Evolutionary conservation across 2,113 vertebrate species (phyloP), one percentile per base, ranked within the genome.

Genomic region (Xerus inauris): DNA sequence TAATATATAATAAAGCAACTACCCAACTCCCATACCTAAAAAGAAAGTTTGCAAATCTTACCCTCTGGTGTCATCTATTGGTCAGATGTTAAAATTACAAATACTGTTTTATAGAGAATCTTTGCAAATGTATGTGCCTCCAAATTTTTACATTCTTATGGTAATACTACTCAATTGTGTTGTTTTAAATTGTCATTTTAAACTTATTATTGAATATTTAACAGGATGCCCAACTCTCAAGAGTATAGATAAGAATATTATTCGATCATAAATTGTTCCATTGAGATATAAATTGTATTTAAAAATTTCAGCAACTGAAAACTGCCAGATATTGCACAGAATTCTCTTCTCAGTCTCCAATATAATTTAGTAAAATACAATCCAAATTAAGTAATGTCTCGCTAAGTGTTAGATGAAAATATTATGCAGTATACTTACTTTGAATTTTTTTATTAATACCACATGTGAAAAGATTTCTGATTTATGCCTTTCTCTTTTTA

Each of bases 31-130:
- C 54, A 67, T 57, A 4, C 13, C 59, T 51, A 73, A 9, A 42
- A 93, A 95, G 57, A 3, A 84, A 22, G 3, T 13, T 24, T 45
- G 13, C 9, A 95, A 98, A 94, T 30, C 97, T 97, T 97, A 96
- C 87, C 75, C 94, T 91, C 82, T 98, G 96, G 83, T 94, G 97
- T 98, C 98, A 98, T 96, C 98, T 98, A 57, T 96, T 95, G 98
- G 97, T 17, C 7, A 35, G 2, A 76, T 81, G 10, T 24, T 72
- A 89, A 81, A 84, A 97, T 94, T 96, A 91, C 92, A 97, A 67
- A 54, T 42, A 35, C 19, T 38, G 3, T 86, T 71, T 82, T 35
- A 16, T 69, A 3, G 30, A 32, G 17, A 49, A 71, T 67, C 83
- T 94, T 94, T 54, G 83, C 11, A 11, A 96, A 91, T 83, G 32